Percentiles rank a stretch among this genome's conserved stretches.
Evolutionary conservation across 2,797 vertebrate genomes (phyloP).

Genomic region (Cirrhinus molitorella): DNA sequence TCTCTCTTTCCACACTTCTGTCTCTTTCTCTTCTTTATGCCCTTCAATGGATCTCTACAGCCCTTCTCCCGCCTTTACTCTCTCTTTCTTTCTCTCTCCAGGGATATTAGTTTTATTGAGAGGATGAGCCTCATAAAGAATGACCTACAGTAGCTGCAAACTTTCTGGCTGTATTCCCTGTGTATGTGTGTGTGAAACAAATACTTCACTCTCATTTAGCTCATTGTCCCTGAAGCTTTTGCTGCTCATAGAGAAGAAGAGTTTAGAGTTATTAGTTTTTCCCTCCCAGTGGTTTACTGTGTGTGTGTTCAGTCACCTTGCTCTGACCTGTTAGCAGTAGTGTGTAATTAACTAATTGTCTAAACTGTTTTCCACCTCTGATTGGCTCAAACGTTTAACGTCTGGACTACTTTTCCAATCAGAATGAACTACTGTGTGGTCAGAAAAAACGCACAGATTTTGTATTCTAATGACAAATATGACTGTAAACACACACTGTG

Average conservation of each 20-base stretch:
- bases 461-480: not conserved
- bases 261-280: conserved; percentile 43
- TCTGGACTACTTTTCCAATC: conserved; percentile 15
- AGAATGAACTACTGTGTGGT: not conserved
- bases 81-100: conserved; percentile 25
- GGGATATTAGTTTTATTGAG: conserved; percentile 42
- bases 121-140: conserved; percentile 48
- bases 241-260: conserved; percentile 31
- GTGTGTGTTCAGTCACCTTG: conserved; percentile 63
- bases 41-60: conserved; percentile 45
- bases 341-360: conserved; percentile 75
- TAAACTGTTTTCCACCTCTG: conserved; percentile 23
- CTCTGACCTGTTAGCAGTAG: conserved; percentile 67
- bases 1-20: conserved; percentile 40
- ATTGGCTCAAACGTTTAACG: conserved; percentile 29
- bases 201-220: conserved; percentile 59
- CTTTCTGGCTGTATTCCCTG: conserved; percentile 34
- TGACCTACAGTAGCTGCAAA: conserved; percentile 48
- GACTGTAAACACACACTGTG: not conserved
- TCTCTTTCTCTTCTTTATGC: conserved; percentile 45
- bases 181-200: conserved; percentile 35
- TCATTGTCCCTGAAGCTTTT: conserved; percentile 54
- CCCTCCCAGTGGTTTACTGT: conserved; percentile 31
- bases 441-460: not conserved
- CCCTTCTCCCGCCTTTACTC: conserved; percentile 28